Evolutionary conservation across 2,888 invertebrate species (phyloP), one percentile per base, ranked within the genome.

Genomic region (Caenorhabditis sp.): DNA sequence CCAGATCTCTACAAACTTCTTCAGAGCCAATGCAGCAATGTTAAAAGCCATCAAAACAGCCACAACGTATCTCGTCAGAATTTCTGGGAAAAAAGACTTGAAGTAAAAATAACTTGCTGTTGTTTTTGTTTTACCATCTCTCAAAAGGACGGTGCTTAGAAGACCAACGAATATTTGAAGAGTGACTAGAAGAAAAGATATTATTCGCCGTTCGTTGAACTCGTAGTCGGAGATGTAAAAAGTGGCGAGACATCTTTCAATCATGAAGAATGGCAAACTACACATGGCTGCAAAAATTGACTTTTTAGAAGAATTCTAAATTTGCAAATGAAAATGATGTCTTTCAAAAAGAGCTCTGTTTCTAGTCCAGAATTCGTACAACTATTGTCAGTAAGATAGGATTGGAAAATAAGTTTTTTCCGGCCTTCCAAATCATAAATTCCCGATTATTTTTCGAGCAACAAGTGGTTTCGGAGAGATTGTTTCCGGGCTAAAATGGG

Each of bases 191-290:
- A 58, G n/a, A 31, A 50, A 63, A 2, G 68, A 63, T 12, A 69
- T 63, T 12, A 59, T 36, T 8, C 49, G 24, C 19, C 68, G 27
- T 21, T 62, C 55, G 19, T 69, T 60, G 19, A 53, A 60, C 31
- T 69, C 68, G 21, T 69, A 69, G n/a, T 69, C 63, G 6, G 59
- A 59, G 27, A 69, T 24, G 23, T 50, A 63, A 0, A 43, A 37
- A 0, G 68, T 63, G 36, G 68, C 68, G 19, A 69, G 59, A 24
- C 59, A 69, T 21, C 68, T 49, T 55, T 69, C 68, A 10, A 69
- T 19, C 14, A 69, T 63, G n/a, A 60, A 63, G 17, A 54, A 69
- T 0, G 68, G 68, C 3, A 69, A 26, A 14, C 63, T 26, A 27
- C 68, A 69, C 63, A 69, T 69, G 17, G 68, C 68, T 36, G 55